Conservation (phyloP, 2,797 vertebrate genomes). For the Mormyrus hasselquistii region DNA sequence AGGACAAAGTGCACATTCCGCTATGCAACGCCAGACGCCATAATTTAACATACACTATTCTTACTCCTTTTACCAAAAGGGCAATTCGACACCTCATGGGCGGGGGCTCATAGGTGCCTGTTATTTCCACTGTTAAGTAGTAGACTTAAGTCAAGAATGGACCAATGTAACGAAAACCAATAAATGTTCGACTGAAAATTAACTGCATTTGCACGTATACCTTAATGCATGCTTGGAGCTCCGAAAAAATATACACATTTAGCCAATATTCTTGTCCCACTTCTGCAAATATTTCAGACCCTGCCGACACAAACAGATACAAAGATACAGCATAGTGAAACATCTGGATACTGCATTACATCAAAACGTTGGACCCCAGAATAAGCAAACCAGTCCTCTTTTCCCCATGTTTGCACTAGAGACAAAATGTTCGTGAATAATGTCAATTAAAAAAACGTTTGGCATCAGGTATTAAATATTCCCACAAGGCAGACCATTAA, state of each 20-base stretch:
- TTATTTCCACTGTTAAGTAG: slow-evolving; percentile 46
- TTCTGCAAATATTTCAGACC: background rate
- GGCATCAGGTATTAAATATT: background rate
- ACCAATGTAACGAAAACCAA: background rate
- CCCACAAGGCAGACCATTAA: background rate
- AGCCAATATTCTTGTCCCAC: background rate
- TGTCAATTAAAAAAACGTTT: background rate
- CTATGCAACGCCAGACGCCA: slow-evolving; percentile 59
- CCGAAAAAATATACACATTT: background rate
- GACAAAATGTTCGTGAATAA: background rate
- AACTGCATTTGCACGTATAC: background rate
- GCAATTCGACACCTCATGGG: slow-evolving; percentile 56
- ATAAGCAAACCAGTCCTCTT: background rate
- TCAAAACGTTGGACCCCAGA: background rate
- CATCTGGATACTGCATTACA: slow-evolving; percentile 11
- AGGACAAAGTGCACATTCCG: slow-evolving; percentile 63
- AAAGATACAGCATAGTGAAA: background rate
- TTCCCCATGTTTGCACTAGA: background rate
- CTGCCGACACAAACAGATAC: background rate
- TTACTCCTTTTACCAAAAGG: slow-evolving; percentile 56
- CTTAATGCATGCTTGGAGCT: background rate
- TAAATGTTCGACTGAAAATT: background rate
- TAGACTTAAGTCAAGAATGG: slow-evolving; percentile 32
- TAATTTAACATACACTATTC: slow-evolving; percentile 64
- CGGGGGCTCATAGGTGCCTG: slow-evolving; percentile 37